Evolutionary conservation across 92 coral and sea anemone species (phyloP).

Genomic region (Heteractis magnifica): DNA sequence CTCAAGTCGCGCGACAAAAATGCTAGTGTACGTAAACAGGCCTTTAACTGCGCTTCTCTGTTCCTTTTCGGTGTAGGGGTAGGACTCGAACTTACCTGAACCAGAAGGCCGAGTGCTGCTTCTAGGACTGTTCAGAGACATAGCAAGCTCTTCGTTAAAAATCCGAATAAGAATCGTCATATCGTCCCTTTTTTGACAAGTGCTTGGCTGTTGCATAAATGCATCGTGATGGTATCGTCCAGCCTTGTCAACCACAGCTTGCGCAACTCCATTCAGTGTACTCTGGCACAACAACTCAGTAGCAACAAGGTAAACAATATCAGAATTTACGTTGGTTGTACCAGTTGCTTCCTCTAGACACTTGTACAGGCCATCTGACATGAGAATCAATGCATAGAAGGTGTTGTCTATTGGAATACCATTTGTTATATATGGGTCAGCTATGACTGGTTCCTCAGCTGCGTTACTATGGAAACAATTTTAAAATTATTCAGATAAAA

Average conservation of each 20-base stretch:
- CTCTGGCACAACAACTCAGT: slow-evolving; percentile 80
- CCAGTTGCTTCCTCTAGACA: slow-evolving; percentile 85
- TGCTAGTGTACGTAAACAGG: too few relatives aligned
- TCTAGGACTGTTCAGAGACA: slow-evolving; percentile 79
- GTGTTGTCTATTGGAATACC: slow-evolving; percentile 84
- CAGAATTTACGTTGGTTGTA: slow-evolving; percentile 63
- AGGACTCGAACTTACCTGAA: slow-evolving; percentile 36
- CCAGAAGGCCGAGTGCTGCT: slow-evolving; percentile 46
- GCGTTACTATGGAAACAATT: slow-evolving; percentile 59
- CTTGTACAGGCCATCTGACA: slow-evolving; percentile 95
- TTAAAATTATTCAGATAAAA: too few relatives aligned
- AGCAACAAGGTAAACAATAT: slow-evolving; percentile 71
- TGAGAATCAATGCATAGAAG: slow-evolving; percentile 79
- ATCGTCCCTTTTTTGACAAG: slow-evolving; percentile 93
- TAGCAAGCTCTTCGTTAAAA: slow-evolving; percentile 76
- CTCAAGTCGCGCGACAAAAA: too few relatives aligned
- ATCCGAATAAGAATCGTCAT: slow-evolving; percentile 83
- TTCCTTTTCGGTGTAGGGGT: neutral
- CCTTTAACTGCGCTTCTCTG: too few relatives aligned
- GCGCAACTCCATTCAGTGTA: slow-evolving; percentile 91
- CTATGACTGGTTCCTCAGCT: slow-evolving; percentile 92
- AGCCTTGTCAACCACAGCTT: slow-evolving; percentile 92
- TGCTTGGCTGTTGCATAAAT: slow-evolving; percentile 75
- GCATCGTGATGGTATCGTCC: slow-evolving; percentile 91
- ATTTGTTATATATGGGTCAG: slow-evolving; percentile 87